Evolutionary conservation across 2,888 invertebrate species (phyloP), one percentile per base, ranked within the genome.

Genomic region (Campaea margaritaria): DNA sequence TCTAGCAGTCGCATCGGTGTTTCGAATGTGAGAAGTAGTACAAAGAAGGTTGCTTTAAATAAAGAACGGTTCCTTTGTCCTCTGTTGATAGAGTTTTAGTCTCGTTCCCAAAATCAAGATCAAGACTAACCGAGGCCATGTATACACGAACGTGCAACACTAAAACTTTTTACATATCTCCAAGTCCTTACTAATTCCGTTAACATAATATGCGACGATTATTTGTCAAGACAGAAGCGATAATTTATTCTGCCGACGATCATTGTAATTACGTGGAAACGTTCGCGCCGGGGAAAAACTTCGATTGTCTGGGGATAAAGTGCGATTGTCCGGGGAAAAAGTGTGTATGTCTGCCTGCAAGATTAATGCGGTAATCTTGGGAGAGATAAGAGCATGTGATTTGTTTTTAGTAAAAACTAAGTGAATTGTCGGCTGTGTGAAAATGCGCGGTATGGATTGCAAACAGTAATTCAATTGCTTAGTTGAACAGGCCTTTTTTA

Each of bases 231-330:
- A 62, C 57, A 21, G 34, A 31, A 27, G 53, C 49, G 49, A 58
- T 58, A 49, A 54, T 36, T 63, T 59, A 57, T 59, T 65, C 59
- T 50, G 36, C 52, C 42, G 49, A 56, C 45, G 56, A 59, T 59
- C 59, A 55, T 41, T 58, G 44, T 64, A 62, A 53, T 57, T 57
- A 60, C 54, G 58, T 60, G 64, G 62, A 64, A 68, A 62, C 57
- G 43, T 45, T 60, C 15, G 28, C 49, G 54, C n/a, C 16, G 44
- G 45, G 7, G 52, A 62, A 66, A 64, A 68, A 66, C 44, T 41
- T 46, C 39, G 55, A 36, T 47, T 53, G 49, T 57, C 58, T 64
- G 16, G 0, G 49, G 54, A 65, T 61, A 66, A 62, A 59, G 41
- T 50, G 31, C 45, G 53, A 53, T 47, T 11, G 27, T 2, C 7